These are phyloP conservation scores for Hemistola chrysoprasaria DNA, from an alignment of 2,888 invertebrate species.

Conservation along the genomic window DNA sequence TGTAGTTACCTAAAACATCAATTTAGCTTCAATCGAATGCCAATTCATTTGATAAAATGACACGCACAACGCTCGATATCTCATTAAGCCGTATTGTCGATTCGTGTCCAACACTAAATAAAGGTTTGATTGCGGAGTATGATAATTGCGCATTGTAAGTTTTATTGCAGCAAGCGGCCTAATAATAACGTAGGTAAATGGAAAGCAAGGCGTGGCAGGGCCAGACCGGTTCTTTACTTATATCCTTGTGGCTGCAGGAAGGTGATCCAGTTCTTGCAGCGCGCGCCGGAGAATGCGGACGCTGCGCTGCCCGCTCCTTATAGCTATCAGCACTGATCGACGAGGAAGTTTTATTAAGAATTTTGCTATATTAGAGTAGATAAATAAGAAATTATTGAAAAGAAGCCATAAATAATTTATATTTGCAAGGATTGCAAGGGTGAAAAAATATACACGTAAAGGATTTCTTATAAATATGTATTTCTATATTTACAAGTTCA, in stretches of 20 bases:
- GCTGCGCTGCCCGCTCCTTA: slow-evolving; percentile 66
- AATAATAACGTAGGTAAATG: slow-evolving; percentile 61
- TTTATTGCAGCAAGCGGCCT: slow-evolving; percentile 45
- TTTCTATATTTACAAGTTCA: slow-evolving; percentile 75
- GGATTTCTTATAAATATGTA: slow-evolving; percentile 31
- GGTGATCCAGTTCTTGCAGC: slow-evolving; percentile 72
- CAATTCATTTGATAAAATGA: slow-evolving; percentile 30
- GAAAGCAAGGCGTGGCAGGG: slow-evolving; percentile 73
- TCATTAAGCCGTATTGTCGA: slow-evolving; percentile 28
- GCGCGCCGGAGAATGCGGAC: slow-evolving; percentile 74
- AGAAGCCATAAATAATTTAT: too few relatives aligned
- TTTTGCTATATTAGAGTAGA: too few relatives aligned
- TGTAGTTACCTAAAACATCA: slow-evolving; percentile 15
- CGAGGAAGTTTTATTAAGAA: too few relatives aligned
- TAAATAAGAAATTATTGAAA: too few relatives aligned
- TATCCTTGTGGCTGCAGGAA: slow-evolving; percentile 71
- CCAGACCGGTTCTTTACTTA: slow-evolving; percentile 56
- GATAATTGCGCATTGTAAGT: slow-evolving; percentile 38
- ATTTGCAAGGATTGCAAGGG: neutral
- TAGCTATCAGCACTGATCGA: slow-evolving; percentile 47
- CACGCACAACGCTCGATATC: slow-evolving; percentile 29
- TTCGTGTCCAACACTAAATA: slow-evolving; percentile 30
- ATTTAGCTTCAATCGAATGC: slow-evolving; percentile 28
- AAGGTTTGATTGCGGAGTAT: slow-evolving; percentile 31
- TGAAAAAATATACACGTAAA: slow-evolving; percentile 21